Evolutionary conservation across 1,140 invertebrate genomes (phyloP).

Genomic region (Magallana gigas): DNA sequence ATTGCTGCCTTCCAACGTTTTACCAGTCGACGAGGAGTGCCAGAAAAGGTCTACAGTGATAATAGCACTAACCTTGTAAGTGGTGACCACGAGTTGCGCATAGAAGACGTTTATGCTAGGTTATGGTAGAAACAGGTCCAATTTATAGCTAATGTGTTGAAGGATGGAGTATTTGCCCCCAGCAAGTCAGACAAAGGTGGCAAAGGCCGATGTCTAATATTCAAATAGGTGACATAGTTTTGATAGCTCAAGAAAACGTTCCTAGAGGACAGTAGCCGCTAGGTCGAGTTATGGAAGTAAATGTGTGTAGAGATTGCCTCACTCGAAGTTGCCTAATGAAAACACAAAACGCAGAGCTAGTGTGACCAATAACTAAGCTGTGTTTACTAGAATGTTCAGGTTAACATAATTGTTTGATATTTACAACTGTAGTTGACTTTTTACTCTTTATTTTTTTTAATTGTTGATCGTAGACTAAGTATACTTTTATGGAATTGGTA

Average conservation of each 20-base stretch:
- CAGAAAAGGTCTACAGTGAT: slow-evolving; percentile 36
- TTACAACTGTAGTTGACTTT: too few relatives aligned
- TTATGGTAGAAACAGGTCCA: slow-evolving; percentile 36
- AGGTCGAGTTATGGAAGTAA: slow-evolving; percentile 38
- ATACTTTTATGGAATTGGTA: background rate
- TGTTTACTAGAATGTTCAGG: slow-evolving; percentile 6
- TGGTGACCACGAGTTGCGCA: slow-evolving; percentile 38
- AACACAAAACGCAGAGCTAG: background rate
- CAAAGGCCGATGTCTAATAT: slow-evolving; percentile 43
- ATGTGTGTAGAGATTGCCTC: slow-evolving; percentile 43
- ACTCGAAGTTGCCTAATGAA: slow-evolving; percentile 55
- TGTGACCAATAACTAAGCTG: slow-evolving; percentile 42
- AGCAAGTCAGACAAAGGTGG: slow-evolving; percentile 59
- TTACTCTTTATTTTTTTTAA: background rate
- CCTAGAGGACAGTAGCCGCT: slow-evolving; percentile 56
- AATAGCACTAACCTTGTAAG: slow-evolving; percentile 55
- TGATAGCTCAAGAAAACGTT: slow-evolving; percentile 49
- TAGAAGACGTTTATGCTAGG: slow-evolving; percentile 29
- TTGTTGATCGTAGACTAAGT: background rate
- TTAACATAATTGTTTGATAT: background rate
- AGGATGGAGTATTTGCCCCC: slow-evolving; percentile 61
- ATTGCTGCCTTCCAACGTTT: too few relatives aligned
- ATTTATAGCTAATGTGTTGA: slow-evolving; percentile 46
- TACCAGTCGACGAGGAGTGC: background rate
- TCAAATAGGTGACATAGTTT: slow-evolving; percentile 57